Conservation (phyloP, 1,140 invertebrate genomes). For the Sinonovacula constricta region DNA sequence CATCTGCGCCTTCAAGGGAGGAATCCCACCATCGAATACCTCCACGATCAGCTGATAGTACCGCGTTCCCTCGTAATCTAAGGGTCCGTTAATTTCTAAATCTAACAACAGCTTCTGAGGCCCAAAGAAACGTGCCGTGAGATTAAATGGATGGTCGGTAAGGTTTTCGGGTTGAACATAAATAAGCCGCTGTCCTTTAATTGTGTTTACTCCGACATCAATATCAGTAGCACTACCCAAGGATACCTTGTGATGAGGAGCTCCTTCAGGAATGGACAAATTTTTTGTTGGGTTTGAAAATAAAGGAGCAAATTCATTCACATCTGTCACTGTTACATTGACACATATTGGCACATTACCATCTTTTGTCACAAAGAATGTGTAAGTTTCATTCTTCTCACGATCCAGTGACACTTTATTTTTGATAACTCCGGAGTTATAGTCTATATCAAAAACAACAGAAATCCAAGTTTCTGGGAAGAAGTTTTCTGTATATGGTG, state of each 20-base stretch:
- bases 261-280: slow-evolving; percentile 83
- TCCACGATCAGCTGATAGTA: slow-evolving; percentile 66
- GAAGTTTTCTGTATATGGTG: slow-evolving; percentile 16
- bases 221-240: slow-evolving; percentile 90
- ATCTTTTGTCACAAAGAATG: slow-evolving; percentile 89
- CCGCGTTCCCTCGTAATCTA: slow-evolving; percentile 68
- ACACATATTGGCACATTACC: slow-evolving; percentile 81
- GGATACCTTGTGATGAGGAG: slow-evolving; percentile 80
- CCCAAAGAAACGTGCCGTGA: slow-evolving; percentile 21
- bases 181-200: slow-evolving; percentile 20
- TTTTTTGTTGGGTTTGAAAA: slow-evolving; percentile 80
- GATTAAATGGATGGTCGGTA: slow-evolving; percentile 40
- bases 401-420: slow-evolving; percentile 83
- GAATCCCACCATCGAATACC: slow-evolving; percentile 79
- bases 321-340: slow-evolving; percentile 82
- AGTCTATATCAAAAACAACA: slow-evolving; percentile 31
- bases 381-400: slow-evolving; percentile 93
- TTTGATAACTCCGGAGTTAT: slow-evolving; percentile 28
- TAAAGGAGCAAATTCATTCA: slow-evolving; percentile 95
- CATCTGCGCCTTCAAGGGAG: slow-evolving; percentile 87
- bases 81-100: slow-evolving; percentile 53
- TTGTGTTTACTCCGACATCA: slow-evolving; percentile 80
- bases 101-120: slow-evolving; percentile 35
- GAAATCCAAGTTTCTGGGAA: slow-evolving; percentile 13
- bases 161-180: slow-evolving; percentile 16